Percentiles rank a stretch among this genome's conserved stretches.
Conservation (phyloP, 2,797 vertebrate species). For the Sebastes cheni region DNA sequence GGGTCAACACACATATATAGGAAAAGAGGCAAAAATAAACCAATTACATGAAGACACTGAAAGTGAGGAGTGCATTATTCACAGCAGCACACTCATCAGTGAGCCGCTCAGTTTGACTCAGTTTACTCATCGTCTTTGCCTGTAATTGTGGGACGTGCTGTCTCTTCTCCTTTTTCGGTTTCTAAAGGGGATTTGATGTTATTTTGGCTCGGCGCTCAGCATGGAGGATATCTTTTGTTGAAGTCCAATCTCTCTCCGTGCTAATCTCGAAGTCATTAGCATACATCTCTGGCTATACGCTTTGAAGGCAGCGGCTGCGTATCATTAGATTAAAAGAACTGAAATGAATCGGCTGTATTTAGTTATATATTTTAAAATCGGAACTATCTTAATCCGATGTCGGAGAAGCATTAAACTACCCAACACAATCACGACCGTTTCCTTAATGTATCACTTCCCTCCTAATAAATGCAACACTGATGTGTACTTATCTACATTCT, state of each 20-base stretch:
- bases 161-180: conserved; percentile 1
- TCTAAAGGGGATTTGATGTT: conserved; percentile 26
- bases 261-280: conserved; percentile 46
- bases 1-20: neutral
- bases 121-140: neutral
- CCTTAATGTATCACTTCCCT: neutral
- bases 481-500: conserved; percentile 25
- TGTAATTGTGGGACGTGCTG: conserved; percentile 1
- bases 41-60: neutral
- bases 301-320: conserved; percentile 45
- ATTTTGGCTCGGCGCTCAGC: conserved; percentile 40
- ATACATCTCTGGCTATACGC: conserved; percentile 60
- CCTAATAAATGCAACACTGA: conserved; percentile 23
- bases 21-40: conserved; percentile 18
- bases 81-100: conserved; percentile 20
- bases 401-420: conserved; percentile 10
- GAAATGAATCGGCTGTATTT: conserved; percentile 20
- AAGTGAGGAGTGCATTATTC: conserved; percentile 20
- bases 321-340: conserved; percentile 20
- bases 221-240: conserved; percentile 27
- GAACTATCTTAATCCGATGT: conserved; percentile 19
- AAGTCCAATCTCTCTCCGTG: conserved; percentile 24
- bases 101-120: conserved; percentile 6
- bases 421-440: neutral
- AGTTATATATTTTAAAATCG: conserved; percentile 24